These are phyloP conservation scores for Saturnia pavonia DNA, from an alignment of 2,888 invertebrate species.

Conservation along the genomic window DNA sequence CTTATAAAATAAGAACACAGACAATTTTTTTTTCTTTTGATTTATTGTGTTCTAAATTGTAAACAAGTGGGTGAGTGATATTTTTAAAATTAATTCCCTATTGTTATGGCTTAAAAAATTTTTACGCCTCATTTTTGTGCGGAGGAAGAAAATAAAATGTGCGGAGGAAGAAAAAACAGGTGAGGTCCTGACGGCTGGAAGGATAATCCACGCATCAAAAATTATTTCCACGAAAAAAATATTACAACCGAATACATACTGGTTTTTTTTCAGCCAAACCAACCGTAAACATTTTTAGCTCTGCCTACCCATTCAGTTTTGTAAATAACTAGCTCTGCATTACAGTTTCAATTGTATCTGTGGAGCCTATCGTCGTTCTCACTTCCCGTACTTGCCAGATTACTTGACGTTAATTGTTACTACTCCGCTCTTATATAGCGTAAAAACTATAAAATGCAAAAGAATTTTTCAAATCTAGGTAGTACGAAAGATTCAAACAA, in stretches of 20 bases:
- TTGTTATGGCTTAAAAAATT: background rate
- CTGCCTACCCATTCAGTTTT: conserved; percentile 1
- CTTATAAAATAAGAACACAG: background rate
- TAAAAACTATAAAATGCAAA: too few relatives aligned
- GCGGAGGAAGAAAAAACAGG: conserved; percentile 23
- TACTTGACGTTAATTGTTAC: too few relatives aligned
- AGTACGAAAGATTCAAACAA: too few relatives aligned
- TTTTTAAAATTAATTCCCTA: background rate
- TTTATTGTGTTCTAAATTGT: background rate
- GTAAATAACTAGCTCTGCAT: background rate
- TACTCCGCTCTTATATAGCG: too few relatives aligned
- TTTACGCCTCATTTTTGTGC: background rate
- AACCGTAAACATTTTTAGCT: background rate
- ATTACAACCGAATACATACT: background rate
- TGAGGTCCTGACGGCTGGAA: background rate
- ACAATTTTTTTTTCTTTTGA: background rate
- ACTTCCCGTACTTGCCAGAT: too few relatives aligned
- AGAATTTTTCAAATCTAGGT: too few relatives aligned
- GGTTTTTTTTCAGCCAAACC: background rate
- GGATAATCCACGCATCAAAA: conserved; percentile 7
- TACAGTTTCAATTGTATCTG: too few relatives aligned
- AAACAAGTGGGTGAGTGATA: background rate
- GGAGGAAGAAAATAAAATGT: background rate
- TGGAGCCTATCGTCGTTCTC: too few relatives aligned
- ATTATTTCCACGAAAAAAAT: conserved; percentile 7